These are phyloP conservation scores for Idaea straminata DNA, from an alignment of 2,888 invertebrate genomes.

Conservation along the genomic window DNA sequence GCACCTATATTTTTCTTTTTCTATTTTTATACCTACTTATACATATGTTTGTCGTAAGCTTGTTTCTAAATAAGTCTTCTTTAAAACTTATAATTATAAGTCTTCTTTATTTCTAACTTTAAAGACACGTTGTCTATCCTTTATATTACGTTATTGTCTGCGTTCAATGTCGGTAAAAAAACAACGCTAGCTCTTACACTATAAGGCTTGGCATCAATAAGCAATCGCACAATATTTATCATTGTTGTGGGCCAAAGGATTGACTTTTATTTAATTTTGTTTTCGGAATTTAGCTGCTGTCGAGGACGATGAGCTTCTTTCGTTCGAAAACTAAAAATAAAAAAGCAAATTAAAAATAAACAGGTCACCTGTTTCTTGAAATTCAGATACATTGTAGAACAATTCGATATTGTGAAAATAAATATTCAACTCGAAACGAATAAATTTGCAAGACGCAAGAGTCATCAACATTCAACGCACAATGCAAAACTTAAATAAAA, in stretches of 20 bases:
- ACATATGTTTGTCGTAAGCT: too few relatives aligned
- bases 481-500: not conserved
- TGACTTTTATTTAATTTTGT: slow-evolving; percentile 16
- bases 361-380: not conserved
- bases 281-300: slow-evolving; percentile 32
- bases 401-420: not conserved
- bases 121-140: too few relatives aligned
- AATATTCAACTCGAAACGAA: not conserved
- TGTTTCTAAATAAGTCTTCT: too few relatives aligned
- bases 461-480: not conserved
- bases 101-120: too few relatives aligned
- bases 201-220: slow-evolving; percentile 25
- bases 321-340: slow-evolving; percentile 11
- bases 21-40: too few relatives aligned
- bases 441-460: not conserved
- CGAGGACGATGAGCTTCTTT: slow-evolving; percentile 30
- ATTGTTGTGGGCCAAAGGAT: slow-evolving; percentile 32
- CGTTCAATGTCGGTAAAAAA: not conserved
- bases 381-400: not conserved
- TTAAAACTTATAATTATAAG: too few relatives aligned
- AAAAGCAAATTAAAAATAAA: not conserved
- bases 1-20: too few relatives aligned
- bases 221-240: slow-evolving; percentile 29
- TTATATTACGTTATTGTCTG: too few relatives aligned
- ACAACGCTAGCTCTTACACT: slow-evolving; percentile 15